phyloP scores from a whole-genome alignment of 1,140 invertebrate genomes.

The Popillia japonica region DNA sequence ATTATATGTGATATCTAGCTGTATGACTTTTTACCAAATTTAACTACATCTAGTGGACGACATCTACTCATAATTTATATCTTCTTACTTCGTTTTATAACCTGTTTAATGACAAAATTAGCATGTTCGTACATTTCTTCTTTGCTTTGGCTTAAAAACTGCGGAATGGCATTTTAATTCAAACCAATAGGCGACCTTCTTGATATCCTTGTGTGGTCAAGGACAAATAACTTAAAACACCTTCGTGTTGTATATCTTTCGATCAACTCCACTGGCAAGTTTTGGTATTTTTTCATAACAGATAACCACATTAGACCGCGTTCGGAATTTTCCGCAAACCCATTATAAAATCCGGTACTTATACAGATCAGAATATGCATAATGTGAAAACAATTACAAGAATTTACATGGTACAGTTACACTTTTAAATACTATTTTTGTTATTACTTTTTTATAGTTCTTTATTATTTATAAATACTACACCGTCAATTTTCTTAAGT shows the following conservation, averaged over 20 bases:
- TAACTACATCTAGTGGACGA: background rate
- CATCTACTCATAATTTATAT: background rate
- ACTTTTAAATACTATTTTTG: too few relatives aligned
- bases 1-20: too few relatives aligned
- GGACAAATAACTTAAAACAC: background rate
- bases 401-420: too few relatives aligned
- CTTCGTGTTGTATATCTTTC: background rate
- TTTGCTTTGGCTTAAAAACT: background rate
- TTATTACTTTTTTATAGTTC: too few relatives aligned
- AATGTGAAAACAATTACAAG: background rate
- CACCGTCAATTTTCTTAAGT: too few relatives aligned
- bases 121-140: background rate
- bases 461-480: too few relatives aligned
- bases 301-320: background rate
- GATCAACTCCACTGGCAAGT: background rate
- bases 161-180: background rate
- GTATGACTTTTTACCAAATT: too few relatives aligned
- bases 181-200: background rate
- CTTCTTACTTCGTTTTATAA: background rate
- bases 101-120: background rate
- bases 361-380: background rate
- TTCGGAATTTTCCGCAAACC: background rate
- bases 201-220: background rate
- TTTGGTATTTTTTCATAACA: slow-evolving; percentile 1
- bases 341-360: background rate